Evolutionary conservation across 2,888 invertebrate genomes (phyloP).

Genomic region (Clivina fossor): DNA sequence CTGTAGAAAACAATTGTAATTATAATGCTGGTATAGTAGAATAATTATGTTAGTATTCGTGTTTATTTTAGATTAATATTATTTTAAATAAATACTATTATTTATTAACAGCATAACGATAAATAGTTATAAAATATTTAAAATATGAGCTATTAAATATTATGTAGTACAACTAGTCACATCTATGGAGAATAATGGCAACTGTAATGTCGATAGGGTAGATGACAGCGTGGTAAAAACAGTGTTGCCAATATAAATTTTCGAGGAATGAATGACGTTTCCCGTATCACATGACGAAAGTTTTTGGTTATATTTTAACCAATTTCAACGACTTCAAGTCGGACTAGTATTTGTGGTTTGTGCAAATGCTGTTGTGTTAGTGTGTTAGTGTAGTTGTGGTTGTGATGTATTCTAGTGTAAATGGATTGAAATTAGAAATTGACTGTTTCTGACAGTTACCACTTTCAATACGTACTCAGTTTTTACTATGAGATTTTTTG

Average conservation of each 20-base stretch:
- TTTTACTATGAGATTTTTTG: constrained; percentile 17
- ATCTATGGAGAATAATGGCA: background rate
- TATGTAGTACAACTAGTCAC: background rate
- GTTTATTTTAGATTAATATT: no score
- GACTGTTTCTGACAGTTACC: no score
- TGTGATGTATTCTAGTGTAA: no score
- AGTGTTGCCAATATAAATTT: constrained; percentile 7
- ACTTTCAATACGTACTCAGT: no score
- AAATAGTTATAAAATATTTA: no score
- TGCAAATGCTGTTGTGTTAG: constrained; percentile 5
- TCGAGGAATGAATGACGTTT: constrained; percentile 9
- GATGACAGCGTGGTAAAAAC: background rate
- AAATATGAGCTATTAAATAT: background rate
- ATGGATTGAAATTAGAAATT: no score
- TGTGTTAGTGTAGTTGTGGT: constrained; percentile 14
- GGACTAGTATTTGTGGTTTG: constrained; percentile 11
- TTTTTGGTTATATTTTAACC: constrained; percentile 13
- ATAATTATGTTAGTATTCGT: no score
- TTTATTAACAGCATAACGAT: no score
- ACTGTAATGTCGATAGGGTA: background rate
- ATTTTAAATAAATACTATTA: no score
- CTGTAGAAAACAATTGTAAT: background rate
- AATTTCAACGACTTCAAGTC: no score
- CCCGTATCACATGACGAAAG: constrained; percentile 16
- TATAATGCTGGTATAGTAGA: no score